These are phyloP conservation scores for Eupithecia subfuscata DNA, from an alignment of 2,888 invertebrate genomes.

Conservation along the genomic window DNA sequence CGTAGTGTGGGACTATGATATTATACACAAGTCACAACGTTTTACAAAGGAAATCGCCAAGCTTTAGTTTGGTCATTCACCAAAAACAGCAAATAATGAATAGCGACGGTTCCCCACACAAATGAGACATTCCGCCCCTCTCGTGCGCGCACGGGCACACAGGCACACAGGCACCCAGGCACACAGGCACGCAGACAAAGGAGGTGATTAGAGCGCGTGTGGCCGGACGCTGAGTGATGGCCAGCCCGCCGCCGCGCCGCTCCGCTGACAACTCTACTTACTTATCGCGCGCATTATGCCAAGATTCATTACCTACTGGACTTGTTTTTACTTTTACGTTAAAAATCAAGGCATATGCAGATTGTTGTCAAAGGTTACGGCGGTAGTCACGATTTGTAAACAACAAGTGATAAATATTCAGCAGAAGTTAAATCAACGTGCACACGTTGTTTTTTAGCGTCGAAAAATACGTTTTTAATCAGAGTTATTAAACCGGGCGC, in stretches of 20 bases:
- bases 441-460: slow-evolving; percentile 26
- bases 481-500: slow-evolving; percentile 36
- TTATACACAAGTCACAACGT: neutral
- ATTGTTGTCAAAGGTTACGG: neutral
- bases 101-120: slow-evolving; percentile 34
- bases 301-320: slow-evolving; percentile 41
- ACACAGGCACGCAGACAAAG: slow-evolving; percentile 19
- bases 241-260: slow-evolving; percentile 21
- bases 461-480: slow-evolving; percentile 38
- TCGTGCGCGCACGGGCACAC: slow-evolving; percentile 17
- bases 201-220: slow-evolving; percentile 34
- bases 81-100: slow-evolving; percentile 35
- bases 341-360: neutral
- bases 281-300: slow-evolving; percentile 45
- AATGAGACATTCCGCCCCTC: slow-evolving; percentile 38
- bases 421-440: neutral
- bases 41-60: neutral
- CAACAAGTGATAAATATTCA: slow-evolving; percentile 1
- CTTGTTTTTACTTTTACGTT: slow-evolving; percentile 23
- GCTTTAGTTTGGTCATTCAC: neutral
- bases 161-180: no score
- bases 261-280: slow-evolving; percentile 40
- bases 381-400: neutral
- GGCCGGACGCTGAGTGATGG: slow-evolving; percentile 38
- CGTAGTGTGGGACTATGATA: neutral